Conservation (phyloP, 2,888 invertebrate species). For the Atrina japonica region DNA sequence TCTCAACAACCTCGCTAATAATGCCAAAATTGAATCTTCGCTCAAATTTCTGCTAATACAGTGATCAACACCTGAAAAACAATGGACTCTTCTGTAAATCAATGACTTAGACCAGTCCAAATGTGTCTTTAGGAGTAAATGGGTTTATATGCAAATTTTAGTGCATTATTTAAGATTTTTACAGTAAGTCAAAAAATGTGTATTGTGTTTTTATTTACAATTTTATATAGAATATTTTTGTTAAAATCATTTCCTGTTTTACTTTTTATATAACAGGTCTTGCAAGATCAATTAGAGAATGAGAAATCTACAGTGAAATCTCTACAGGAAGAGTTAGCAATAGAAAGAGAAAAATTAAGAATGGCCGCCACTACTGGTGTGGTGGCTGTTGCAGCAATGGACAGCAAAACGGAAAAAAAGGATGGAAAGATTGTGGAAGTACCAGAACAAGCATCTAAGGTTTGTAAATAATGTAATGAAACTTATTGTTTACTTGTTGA, state of each 20-base stretch:
- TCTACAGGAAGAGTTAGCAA: constrained; percentile 46
- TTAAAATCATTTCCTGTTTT: background rate
- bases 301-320: constrained; percentile 58
- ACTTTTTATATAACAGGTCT: constrained; percentile 49
- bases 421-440: background rate
- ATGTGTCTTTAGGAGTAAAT: too few relatives aligned
- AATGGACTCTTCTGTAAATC: too few relatives aligned
- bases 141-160: background rate
- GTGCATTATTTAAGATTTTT: background rate
- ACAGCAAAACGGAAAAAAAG: constrained; percentile 3
- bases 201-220: background rate
- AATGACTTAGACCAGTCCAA: too few relatives aligned
- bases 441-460: background rate
- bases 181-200: background rate
- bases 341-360: constrained; percentile 4
- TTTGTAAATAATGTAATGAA: background rate
- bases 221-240: background rate
- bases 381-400: constrained; percentile 13
- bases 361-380: constrained; percentile 19
- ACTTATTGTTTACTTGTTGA: background rate
- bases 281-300: constrained; percentile 61
- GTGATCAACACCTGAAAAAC: too few relatives aligned
- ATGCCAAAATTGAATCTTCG: too few relatives aligned
- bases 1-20: too few relatives aligned
- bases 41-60: too few relatives aligned